Evolutionary conservation across 2,113 vertebrate genomes (phyloP).

Genomic region (Anguilla japonica): DNA sequence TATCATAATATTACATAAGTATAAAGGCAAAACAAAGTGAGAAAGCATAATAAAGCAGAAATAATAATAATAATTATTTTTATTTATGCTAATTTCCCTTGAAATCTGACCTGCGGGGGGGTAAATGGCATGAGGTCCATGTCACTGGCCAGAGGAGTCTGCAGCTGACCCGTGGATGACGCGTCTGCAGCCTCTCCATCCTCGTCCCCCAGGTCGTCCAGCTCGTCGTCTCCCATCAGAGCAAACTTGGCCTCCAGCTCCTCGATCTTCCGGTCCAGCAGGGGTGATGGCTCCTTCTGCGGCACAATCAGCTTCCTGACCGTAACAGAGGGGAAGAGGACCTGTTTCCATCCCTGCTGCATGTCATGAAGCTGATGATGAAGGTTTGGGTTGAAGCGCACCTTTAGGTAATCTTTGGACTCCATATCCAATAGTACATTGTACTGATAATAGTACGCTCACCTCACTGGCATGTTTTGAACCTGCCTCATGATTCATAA

Average conservation of each 20-base stretch:
- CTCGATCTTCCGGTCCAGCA: conserved; percentile 95
- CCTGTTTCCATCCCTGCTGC: background rate
- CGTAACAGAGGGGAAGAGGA: background rate
- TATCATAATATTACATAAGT: background rate
- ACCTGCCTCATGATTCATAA: background rate
- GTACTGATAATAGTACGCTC: background rate
- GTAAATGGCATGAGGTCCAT: conserved; percentile 93
- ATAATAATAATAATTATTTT: background rate
- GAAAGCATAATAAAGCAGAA: background rate
- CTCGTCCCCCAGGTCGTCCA: conserved; percentile 94
- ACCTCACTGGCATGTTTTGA: background rate
- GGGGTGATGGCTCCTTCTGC: conserved; percentile 95
- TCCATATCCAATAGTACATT: background rate
- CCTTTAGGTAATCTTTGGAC: background rate
- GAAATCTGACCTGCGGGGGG: conserved; percentile 81
- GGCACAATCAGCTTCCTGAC: conserved; percentile 93
- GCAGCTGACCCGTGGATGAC: conserved; percentile 83
- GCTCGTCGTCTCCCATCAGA: conserved; percentile 92
- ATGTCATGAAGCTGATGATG: background rate
- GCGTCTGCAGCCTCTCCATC: conserved; percentile 85
- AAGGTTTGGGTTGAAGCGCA: background rate
- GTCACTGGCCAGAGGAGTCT: conserved; percentile 82
- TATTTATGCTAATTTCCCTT: background rate
- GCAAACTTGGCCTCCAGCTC: conserved; percentile 98
- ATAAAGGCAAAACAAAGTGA: background rate